Percentiles rank a stretch among this genome's conserved stretches.
phyloP scores from a whole-genome alignment of 2,797 vertebrate genomes.

The Nothura maculosa region DNA sequence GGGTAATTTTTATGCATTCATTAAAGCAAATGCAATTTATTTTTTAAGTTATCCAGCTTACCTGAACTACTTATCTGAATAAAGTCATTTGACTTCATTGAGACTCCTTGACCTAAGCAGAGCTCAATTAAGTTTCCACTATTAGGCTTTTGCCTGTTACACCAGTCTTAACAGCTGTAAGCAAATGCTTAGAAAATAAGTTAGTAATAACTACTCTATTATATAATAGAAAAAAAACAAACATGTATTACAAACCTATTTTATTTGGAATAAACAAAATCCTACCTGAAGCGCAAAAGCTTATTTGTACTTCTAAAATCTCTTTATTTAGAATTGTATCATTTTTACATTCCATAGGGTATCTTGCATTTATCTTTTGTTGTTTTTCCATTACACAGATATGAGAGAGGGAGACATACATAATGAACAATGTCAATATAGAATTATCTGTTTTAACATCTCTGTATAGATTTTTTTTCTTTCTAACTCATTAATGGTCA shows the following conservation, averaged over 20 bases:
- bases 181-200: background rate
- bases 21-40: background rate
- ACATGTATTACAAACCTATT: background rate
- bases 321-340: background rate
- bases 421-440: background rate
- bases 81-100: background rate
- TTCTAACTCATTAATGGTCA: background rate
- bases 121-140: background rate
- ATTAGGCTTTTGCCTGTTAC: background rate
- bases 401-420: background rate
- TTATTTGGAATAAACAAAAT: background rate
- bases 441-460: background rate
- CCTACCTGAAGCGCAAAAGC: background rate
- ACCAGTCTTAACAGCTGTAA: background rate
- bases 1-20: background rate
- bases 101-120: background rate
- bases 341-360: accelerated
- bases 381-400: background rate
- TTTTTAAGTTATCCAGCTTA: background rate
- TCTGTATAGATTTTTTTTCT: background rate
- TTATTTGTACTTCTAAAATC: background rate
- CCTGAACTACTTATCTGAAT: background rate
- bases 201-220: background rate
- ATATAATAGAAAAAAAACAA: background rate
- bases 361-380: background rate